Evolutionary conservation across 2,888 invertebrate genomes (phyloP), one percentile per base, ranked within the genome.

Genomic region (Galeopsomyia nigrocyanea): DNA sequence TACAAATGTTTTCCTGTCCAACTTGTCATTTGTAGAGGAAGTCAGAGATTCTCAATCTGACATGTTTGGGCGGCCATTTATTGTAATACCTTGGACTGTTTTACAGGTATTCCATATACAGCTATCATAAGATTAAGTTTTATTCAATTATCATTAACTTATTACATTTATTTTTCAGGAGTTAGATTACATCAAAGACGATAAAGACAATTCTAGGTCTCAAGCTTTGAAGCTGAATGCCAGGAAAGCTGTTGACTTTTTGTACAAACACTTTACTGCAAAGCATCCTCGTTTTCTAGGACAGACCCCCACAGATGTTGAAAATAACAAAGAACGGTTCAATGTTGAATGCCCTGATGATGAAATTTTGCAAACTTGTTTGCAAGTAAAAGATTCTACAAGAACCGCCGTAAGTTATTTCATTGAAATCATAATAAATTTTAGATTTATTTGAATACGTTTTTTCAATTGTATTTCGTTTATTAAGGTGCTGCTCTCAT

Each of bases 311-410:
- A 77, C 76, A 62, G 85, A 86, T 14, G 82, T 82, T 22, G 65
- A 73, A 17, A 76, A 75, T 56, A 84, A 85, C 71, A 82, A 79
- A 75, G 60, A 77, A 49, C 79, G 76, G 73, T 86, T 81, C 69
- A 72, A 71, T 0, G 47, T 76, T 0, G 83, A 84, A 47, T 86
- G 84, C 76, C 87, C 88, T 60, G 88, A 88, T 79, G 88, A 88
- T 75, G 82, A 85, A 63, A 87, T 88, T 66, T 77, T 88, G 22
- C 87, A 87, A 76, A 87, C 87, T 49, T 88, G 88, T 77, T 76
- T 88, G 55, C 86, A 87, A 77, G 85, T 87, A 69, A 81, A 79
- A 14, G 76, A 81, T 17, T 78, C 80, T 22, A 76, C 78, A 75
- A 82, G 81, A 56, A 76, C 78, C 71, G 84, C 85, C 31, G 85